phyloP scores from a whole-genome alignment of 2,113 vertebrate genomes.

The Myotis yumanensis region DNA sequence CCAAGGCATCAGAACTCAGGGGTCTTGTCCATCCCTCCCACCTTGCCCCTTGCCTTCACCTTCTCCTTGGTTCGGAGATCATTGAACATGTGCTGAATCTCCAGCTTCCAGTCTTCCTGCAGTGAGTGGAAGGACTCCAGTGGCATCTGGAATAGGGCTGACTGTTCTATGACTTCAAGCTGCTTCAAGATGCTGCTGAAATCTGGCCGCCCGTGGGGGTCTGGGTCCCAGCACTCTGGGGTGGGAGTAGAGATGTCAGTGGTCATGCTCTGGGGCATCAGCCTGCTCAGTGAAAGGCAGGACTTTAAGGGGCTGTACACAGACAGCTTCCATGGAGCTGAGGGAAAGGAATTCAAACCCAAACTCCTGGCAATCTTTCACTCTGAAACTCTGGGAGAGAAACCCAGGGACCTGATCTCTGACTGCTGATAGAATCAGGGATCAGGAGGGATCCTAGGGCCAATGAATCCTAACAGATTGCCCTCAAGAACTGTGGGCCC shows the following conservation, averaged over 20 bases:
- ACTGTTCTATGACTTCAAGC: conserved; percentile 91
- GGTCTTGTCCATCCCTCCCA: background rate
- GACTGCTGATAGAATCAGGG: background rate
- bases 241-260: background rate
- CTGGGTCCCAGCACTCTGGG: conserved; percentile 92
- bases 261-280: background rate
- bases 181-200: conserved; percentile 88
- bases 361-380: background rate
- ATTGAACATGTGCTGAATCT: conserved; percentile 95
- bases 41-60: conserved; percentile 75
- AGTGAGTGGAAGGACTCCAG: conserved; percentile 94
- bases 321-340: background rate
- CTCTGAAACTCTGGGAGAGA: background rate
- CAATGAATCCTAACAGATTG: background rate
- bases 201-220: conserved; percentile 89
- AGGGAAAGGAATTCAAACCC: background rate
- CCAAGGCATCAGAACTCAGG: background rate
- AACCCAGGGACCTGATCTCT: background rate
- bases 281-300: background rate
- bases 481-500: conserved; percentile 5
- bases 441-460: background rate
- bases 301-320: background rate
- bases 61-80: conserved; percentile 94
- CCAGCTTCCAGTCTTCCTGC: conserved; percentile 94
- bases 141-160: conserved; percentile 94